Conservation (phyloP, 2,888 invertebrate species). For the Lepidocyrtinus sp. region DNA sequence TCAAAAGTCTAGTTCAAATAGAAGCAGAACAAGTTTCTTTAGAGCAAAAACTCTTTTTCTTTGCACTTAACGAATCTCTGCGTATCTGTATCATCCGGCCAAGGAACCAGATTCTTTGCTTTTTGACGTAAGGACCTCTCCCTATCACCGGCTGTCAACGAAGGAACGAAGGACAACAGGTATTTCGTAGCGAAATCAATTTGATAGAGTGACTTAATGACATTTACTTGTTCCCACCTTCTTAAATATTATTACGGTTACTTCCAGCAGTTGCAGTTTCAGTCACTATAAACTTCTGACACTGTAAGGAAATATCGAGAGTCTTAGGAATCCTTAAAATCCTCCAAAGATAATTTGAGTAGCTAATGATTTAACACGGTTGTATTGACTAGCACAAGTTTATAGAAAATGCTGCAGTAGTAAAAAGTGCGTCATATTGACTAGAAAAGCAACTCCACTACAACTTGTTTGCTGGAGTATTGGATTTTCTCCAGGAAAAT, state of each 20-base stretch:
- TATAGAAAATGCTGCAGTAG: conserved; percentile 10
- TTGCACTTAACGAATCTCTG: too few species aligned
- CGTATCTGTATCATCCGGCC: too few species aligned
- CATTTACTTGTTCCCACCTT: too few species aligned
- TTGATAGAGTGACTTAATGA: not conserved
- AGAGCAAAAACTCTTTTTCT: not conserved
- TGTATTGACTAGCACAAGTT: too few species aligned
- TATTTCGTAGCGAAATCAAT: not conserved
- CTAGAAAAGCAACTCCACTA: not conserved
- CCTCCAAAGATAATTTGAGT: too few species aligned
- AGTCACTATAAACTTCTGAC: too few species aligned
- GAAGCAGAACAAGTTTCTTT: not conserved
- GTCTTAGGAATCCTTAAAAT: too few species aligned
- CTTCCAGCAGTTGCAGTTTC: too few species aligned
- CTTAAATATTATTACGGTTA: too few species aligned
- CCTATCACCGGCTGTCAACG: not conserved
- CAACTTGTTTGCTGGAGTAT: conserved; percentile 7
- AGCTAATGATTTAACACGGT: too few species aligned
- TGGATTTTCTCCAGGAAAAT: not conserved
- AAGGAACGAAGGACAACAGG: not conserved
- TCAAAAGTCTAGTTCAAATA: not conserved
- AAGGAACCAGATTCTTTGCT: too few species aligned
- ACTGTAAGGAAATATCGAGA: too few species aligned
- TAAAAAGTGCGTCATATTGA: not conserved
- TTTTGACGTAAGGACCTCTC: not conserved